Evolutionary conservation across 2,888 invertebrate genomes (phyloP), one percentile per base, ranked within the genome.

Genomic region (Drosophila nr. medialis): DNA sequence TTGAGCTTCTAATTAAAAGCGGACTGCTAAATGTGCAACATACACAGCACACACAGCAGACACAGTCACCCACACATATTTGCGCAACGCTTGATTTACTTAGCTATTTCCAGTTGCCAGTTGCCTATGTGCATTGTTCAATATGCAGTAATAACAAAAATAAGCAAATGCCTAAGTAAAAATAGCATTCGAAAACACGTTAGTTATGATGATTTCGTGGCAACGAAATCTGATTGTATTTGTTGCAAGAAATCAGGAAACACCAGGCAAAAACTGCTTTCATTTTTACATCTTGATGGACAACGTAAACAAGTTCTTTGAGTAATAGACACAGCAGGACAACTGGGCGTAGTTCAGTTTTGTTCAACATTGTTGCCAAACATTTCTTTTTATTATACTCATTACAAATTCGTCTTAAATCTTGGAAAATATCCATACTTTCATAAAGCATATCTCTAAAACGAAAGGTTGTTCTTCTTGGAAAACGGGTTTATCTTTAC

Each of bases 1-100:
- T 78, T 72, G 69, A 72, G 86, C 60, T 72, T 59, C 84, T 84
- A 89, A 84, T 84, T 84, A 89, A 83, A 84, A 76, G 73, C 66
- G 24, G 72, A 72, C 75, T 74, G 63, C 68, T 76, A 80, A 81
- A 80, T 75, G 67, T 69, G 64, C 59, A 34, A 27, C 18, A 59
- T 45, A 66, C 51, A 64, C 38, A 34, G 10, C 21, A 59, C 49
- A 66, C 51, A 64, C 38, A 34, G 10, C 21, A 21, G 11, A 45
- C 21, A 24, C 13, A 45, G 13, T 21, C 21, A 21, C 7, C 21
- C 45, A 7, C 21, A 51, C 55, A 70, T 67, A 64, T 62, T 72
- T 64, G n/a, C 8, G 24, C 58, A 54, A 59, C 68, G 80, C 65
- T 64, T 67, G 67, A 78, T 64, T 68, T 58, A 63, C 77, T 66